phyloP scores from a whole-genome alignment of 2,888 invertebrate genomes.

The Ichneumoninae sp. region DNA sequence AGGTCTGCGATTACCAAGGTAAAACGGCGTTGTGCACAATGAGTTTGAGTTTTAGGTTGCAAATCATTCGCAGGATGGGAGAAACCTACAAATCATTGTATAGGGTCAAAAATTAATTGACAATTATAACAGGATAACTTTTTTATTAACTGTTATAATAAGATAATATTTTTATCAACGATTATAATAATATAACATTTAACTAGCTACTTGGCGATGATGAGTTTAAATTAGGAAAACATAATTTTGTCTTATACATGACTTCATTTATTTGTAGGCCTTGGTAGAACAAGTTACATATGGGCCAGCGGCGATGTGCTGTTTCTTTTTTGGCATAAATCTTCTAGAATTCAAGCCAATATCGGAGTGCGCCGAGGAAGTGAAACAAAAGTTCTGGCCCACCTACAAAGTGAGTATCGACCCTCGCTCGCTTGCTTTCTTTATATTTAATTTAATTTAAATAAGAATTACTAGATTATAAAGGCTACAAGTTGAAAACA shows the following conservation, averaged over 20 bases:
- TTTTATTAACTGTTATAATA: too few species aligned
- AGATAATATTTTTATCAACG: background rate
- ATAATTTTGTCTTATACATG: background rate
- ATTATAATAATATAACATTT: background rate
- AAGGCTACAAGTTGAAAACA: too few species aligned
- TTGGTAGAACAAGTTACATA: constrained; percentile 91
- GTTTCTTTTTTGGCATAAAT: constrained; percentile 92
- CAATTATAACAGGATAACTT: too few species aligned
- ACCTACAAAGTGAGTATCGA: constrained; percentile 88
- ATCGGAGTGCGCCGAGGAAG: constrained; percentile 88
- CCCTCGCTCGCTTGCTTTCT: background rate
- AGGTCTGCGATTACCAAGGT: constrained; percentile 91
- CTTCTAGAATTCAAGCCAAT: constrained; percentile 89
- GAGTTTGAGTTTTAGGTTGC: background rate
- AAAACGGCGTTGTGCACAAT: constrained; percentile 57
- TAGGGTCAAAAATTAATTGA: background rate
- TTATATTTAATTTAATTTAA: too few species aligned
- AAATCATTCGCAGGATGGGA: background rate
- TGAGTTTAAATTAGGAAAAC: background rate
- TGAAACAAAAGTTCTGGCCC: constrained; percentile 90
- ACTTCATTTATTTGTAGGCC: constrained; percentile 85
- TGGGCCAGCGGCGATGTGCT: constrained; percentile 91
- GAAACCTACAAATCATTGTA: too few species aligned
- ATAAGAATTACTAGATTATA: too few species aligned
- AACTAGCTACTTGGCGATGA: background rate